phyloP scores from a whole-genome alignment of 2,888 invertebrate genomes.

The Erebia palarica region DNA sequence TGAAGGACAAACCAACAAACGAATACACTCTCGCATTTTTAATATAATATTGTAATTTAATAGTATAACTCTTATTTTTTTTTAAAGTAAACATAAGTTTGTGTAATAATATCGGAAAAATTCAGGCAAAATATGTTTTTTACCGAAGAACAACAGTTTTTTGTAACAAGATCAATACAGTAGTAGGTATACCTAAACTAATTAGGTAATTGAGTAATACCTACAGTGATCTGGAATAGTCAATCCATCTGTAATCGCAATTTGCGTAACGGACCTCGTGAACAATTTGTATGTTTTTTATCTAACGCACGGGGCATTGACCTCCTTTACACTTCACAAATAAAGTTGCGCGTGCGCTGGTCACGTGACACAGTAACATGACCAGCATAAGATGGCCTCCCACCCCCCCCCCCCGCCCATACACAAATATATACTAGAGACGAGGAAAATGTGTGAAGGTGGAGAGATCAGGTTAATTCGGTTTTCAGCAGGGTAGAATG shows the following conservation, averaged over 20 bases:
- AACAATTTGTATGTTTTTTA: constrained; percentile 78
- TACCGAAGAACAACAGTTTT: too few relatives aligned
- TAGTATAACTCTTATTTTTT: too few relatives aligned
- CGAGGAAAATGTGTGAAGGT: constrained; percentile 19
- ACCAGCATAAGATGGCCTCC: constrained; percentile 50
- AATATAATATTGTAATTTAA: too few relatives aligned
- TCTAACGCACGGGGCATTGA: constrained; percentile 81
- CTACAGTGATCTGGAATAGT: constrained; percentile 38
- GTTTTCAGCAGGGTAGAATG: constrained; percentile 64
- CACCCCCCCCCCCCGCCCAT: constrained; percentile 36
- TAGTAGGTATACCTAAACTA: background rate
- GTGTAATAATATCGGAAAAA: too few relatives aligned
- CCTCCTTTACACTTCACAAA: constrained; percentile 80
- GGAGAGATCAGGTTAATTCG: constrained; percentile 41
- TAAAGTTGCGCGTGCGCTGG: constrained; percentile 74
- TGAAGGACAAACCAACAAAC: background rate
- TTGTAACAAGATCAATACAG: background rate
- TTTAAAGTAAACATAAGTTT: too few relatives aligned
- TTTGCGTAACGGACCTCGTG: constrained; percentile 77
- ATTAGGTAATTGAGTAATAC: background rate
- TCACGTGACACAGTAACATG: constrained; percentile 76
- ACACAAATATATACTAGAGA: constrained; percentile 4
- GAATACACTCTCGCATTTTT: too few relatives aligned
- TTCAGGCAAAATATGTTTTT: too few relatives aligned
- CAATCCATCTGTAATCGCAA: constrained; percentile 28